These are phyloP conservation scores for Cetonia aurata DNA, from an alignment of 2,888 invertebrate genomes.

Conservation along the genomic window DNA sequence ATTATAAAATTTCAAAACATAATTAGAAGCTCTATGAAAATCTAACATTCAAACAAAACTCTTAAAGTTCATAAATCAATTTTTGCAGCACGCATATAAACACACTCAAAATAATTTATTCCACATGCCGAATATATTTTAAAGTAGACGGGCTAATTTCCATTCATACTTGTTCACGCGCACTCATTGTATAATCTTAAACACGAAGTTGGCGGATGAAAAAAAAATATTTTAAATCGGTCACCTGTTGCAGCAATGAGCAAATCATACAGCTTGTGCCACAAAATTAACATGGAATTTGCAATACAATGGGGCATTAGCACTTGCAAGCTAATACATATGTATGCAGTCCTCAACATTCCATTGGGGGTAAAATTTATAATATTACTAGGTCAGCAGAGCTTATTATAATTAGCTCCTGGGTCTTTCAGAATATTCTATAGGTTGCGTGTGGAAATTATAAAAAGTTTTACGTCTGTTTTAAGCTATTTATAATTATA, in stretches of 20 bases:
- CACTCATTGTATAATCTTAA: constrained; percentile 34
- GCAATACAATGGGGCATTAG: constrained; percentile 67
- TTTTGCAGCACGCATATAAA: neutral
- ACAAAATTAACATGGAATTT: constrained; percentile 67
- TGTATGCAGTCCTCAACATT: constrained; percentile 64
- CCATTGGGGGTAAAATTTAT: constrained; percentile 60
- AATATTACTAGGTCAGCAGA: constrained; percentile 50
- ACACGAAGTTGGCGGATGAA: constrained; percentile 23
- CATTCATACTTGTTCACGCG: constrained; percentile 36
- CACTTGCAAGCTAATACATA: constrained; percentile 66
- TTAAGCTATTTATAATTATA: neutral
- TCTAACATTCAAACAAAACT: too few relatives aligned
- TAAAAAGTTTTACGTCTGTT: neutral
- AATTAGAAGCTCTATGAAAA: too few relatives aligned
- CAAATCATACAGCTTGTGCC: constrained; percentile 63
- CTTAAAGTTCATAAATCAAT: too few relatives aligned
- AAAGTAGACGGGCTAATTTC: constrained; percentile 18
- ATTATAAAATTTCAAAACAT: too few relatives aligned
- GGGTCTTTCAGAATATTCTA: neutral
- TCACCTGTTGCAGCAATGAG: constrained; percentile 63
- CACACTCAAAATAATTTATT: constrained; percentile 22
- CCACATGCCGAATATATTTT: constrained; percentile 24
- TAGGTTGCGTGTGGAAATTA: neutral
- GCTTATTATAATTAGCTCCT: constrained; percentile 39
- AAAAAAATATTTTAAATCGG: constrained; percentile 49